Evolutionary conservation across 2,888 invertebrate genomes (phyloP).

Genomic region (Melanchra persicariae): DNA sequence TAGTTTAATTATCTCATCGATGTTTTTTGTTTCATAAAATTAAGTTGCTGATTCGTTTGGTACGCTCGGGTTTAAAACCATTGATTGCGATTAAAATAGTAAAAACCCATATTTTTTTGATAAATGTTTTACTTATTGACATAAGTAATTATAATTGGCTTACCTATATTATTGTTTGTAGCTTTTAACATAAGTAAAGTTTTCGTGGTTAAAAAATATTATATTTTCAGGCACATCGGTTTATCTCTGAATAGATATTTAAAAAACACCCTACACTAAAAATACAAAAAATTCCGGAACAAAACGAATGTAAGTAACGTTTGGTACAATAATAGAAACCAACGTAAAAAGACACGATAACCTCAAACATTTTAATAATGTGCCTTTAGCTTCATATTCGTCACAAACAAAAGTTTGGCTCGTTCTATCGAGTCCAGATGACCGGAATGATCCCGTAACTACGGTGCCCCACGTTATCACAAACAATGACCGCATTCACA

Average conservation of each 20-base stretch:
- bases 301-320: slow-evolving; percentile 35
- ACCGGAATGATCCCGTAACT: slow-evolving; percentile 74
- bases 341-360: slow-evolving; percentile 48
- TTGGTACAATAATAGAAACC: slow-evolving; percentile 27
- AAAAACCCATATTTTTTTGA: too few relatives aligned
- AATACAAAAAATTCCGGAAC: slow-evolving; percentile 20
- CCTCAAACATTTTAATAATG: slow-evolving; percentile 49
- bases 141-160: too few relatives aligned
- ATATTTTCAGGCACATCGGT: too few relatives aligned
- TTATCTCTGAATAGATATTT: slow-evolving; percentile 1
- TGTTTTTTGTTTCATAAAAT: slow-evolving; percentile 33
- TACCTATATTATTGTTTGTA: too few relatives aligned
- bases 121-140: too few relatives aligned
- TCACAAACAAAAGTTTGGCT: slow-evolving; percentile 65
- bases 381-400: slow-evolving; percentile 40
- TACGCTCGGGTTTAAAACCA: slow-evolving; percentile 22
- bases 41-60: slow-evolving; percentile 44
- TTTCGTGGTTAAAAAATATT: too few relatives aligned
- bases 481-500: slow-evolving; percentile 81
- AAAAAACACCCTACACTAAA: slow-evolving; percentile 16
- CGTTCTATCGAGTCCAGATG: slow-evolving; percentile 72
- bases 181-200: neutral
- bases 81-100: neutral
- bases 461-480: slow-evolving; percentile 67
- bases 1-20: slow-evolving; percentile 36